These are phyloP conservation scores for Arion vulgaris DNA, from an alignment of 1,140 invertebrate species.

Conservation along the genomic window DNA sequence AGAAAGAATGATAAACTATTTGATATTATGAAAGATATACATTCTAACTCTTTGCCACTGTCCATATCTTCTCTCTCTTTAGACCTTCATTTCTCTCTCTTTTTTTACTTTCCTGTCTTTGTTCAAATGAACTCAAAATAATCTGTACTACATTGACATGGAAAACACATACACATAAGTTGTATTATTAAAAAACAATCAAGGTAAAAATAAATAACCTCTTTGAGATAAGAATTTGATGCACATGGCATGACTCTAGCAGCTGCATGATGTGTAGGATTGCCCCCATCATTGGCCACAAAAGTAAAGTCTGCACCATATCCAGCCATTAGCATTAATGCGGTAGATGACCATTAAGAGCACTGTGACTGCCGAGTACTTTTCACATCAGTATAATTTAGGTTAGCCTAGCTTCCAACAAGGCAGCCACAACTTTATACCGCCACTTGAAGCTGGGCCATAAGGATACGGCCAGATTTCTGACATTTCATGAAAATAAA, in stretches of 20 bases:
- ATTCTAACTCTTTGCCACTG: no score
- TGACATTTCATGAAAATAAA: conserved; percentile 36
- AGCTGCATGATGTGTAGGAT: conserved; percentile 70
- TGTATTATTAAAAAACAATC: no score
- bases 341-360: conserved; percentile 67
- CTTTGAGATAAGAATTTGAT: conserved; percentile 70
- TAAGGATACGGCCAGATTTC: conserved; percentile 68
- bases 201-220: conserved; percentile 58
- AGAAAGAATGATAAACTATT: no score
- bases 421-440: conserved; percentile 65
- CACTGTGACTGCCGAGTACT: conserved; percentile 71
- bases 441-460: conserved; percentile 69
- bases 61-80: no score
- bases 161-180: no score
- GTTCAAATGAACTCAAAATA: no score
- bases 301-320: conserved; percentile 71
- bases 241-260: conserved; percentile 63
- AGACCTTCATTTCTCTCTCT: no score
- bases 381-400: conserved; percentile 65
- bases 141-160: no score
- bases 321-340: conserved; percentile 64
- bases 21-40: no score
- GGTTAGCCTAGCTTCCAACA: conserved; percentile 65
- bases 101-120: no score
- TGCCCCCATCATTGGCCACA: conserved; percentile 66